phyloP scores from a whole-genome alignment of 1,140 invertebrate species.

The Babylonia areolata region DNA sequence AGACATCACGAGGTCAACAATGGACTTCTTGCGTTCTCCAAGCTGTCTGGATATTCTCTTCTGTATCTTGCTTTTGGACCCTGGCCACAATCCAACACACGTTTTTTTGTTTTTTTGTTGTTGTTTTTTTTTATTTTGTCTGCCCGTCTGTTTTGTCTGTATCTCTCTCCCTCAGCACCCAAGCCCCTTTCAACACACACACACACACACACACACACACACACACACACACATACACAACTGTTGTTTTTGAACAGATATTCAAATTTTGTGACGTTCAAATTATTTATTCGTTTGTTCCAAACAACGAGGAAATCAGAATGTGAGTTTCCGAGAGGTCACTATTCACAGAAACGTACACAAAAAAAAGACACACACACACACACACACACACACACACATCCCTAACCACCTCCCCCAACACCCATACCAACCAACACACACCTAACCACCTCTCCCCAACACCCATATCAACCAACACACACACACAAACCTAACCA shows the following conservation, averaged over 20 bases:
- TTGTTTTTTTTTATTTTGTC: no score
- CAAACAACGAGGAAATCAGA: no score
- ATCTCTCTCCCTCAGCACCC: no score
- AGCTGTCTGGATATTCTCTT: no score
- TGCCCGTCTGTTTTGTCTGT: no score
- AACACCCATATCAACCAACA: no score
- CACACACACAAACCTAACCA: neutral
- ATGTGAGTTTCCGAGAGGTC: neutral
- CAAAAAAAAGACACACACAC: neutral
- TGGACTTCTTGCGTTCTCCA: neutral
- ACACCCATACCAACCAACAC: neutral
- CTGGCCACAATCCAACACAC: neutral
- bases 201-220: neutral
- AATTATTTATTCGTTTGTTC: no score
- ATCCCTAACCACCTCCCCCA: no score
- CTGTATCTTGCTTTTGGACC: neutral
- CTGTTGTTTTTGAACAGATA: no score
- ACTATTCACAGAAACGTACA: neutral
- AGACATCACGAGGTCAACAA: neutral
- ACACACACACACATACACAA: neutral
- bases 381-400: neutral
- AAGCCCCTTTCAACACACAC: no score
- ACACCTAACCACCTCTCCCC: neutral
- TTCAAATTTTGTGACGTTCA: no score
- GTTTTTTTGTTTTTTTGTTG: no score